Percentiles rank a stretch among this genome's conserved stretches.
These are phyloP conservation scores for Ibidorhyncha struthersii DNA, from an alignment of 2,113 vertebrate genomes.

Conservation along the genomic window DNA sequence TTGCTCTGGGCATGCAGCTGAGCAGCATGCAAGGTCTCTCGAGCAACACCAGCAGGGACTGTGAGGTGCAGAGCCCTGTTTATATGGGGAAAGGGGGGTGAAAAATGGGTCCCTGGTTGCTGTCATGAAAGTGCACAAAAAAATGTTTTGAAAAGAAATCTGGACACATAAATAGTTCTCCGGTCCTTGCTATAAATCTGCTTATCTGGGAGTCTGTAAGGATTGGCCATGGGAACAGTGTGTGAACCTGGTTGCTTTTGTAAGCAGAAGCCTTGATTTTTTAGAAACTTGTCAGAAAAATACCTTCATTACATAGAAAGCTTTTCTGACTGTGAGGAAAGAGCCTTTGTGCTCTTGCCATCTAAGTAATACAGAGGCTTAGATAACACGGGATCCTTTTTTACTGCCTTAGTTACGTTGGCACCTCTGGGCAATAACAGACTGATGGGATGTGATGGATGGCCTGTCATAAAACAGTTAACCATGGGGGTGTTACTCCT, in stretches of 20 bases:
- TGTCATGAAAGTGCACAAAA: not conserved
- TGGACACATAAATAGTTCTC: not conserved
- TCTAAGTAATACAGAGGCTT: not conserved
- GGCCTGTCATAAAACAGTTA: not conserved
- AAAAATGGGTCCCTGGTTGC: not conserved
- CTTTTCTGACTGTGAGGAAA: not conserved
- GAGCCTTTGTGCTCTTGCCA: not conserved
- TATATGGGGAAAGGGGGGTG: not conserved
- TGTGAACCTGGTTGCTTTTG: rapidly evolving
- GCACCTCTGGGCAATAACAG: not conserved
- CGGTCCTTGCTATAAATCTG: not conserved
- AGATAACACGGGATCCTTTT: not conserved
- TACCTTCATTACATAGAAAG: rapidly evolving
- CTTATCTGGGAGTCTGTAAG: not conserved
- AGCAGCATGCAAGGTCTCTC: rapidly evolving
- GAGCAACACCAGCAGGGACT: rapidly evolving
- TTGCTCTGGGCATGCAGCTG: not conserved
- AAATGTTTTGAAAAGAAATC: not conserved
- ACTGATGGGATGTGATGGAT: not conserved
- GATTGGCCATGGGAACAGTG: not conserved
- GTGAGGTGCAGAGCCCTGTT: not conserved
- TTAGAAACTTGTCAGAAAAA: not conserved
- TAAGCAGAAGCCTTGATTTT: not conserved
- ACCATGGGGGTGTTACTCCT: not conserved
- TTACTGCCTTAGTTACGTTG: not conserved